Conservation (phyloP, 2,888 invertebrate species). For the Griposia aprilina region DNA sequence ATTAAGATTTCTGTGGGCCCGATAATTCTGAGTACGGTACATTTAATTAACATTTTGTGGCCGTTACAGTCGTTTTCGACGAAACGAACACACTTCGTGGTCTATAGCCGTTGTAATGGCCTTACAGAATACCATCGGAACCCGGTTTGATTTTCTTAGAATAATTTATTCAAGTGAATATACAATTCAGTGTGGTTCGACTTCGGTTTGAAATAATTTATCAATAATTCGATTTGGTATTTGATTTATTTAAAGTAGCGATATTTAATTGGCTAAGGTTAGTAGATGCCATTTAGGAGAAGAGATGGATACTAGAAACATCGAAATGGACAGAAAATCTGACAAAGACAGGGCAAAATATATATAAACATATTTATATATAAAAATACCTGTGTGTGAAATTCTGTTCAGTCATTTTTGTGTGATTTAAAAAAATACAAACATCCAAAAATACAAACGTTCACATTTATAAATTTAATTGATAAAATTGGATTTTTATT, state of each 20-base stretch:
- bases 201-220: constrained; percentile 32
- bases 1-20: constrained; percentile 26
- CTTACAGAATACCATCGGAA: constrained; percentile 14
- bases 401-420: too few species aligned
- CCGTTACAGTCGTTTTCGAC: constrained; percentile 35
- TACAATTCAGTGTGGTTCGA: constrained; percentile 39
- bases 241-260: constrained; percentile 13
- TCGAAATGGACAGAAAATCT: too few species aligned
- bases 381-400: too few species aligned
- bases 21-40: constrained; percentile 61
- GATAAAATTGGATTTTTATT: too few species aligned
- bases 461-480: too few species aligned
- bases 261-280: constrained; percentile 7
- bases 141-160: constrained; percentile 46
- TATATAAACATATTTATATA: too few species aligned
- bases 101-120: constrained; percentile 32
- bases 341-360: too few species aligned
- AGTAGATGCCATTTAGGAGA: not conserved
- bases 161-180: constrained; percentile 44
- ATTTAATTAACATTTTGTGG: constrained; percentile 63
- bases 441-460: too few species aligned
- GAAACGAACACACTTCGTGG: constrained; percentile 58
- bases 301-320: too few species aligned
- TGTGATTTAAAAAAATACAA: too few species aligned
- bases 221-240: constrained; percentile 13